Conservation (phyloP, 2,888 invertebrate genomes). For the Caenorhabditis drosophilae region DNA sequence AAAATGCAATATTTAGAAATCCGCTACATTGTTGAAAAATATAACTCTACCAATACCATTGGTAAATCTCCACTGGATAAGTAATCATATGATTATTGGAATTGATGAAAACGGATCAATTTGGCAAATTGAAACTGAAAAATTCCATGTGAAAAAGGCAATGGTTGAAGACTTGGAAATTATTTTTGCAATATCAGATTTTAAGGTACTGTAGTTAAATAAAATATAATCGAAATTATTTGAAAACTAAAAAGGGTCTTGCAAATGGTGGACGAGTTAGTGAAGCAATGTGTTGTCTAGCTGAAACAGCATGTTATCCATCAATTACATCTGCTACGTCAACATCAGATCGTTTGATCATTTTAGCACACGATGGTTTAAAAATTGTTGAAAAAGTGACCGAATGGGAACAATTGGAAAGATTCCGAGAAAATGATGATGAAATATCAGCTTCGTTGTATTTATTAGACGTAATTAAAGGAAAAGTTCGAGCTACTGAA, state of each 20-base stretch:
- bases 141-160: slow-evolving; percentile 62
- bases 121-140: slow-evolving; percentile 43
- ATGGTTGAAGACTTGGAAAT: slow-evolving; percentile 67
- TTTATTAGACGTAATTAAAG: slow-evolving; percentile 43
- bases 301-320: slow-evolving; percentile 60
- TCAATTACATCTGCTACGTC: slow-evolving; percentile 39
- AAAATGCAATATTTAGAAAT: slow-evolving; percentile 11
- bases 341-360: slow-evolving; percentile 28
- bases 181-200: slow-evolving; percentile 71
- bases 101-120: slow-evolving; percentile 25
- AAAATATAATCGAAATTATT: too few species aligned
- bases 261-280: slow-evolving; percentile 93
- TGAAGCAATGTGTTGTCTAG: slow-evolving; percentile 76
- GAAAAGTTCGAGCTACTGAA: slow-evolving; percentile 18
- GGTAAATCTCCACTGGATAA: slow-evolving; percentile 30
- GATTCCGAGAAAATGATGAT: slow-evolving; percentile 45
- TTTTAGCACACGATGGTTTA: slow-evolving; percentile 52
- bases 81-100: slow-evolving; percentile 22
- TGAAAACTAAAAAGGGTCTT: slow-evolving; percentile 78
- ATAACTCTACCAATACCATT: slow-evolving; percentile 17
- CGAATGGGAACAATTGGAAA: slow-evolving; percentile 56
- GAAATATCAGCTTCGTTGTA: slow-evolving; percentile 42
- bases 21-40: slow-evolving; percentile 20
- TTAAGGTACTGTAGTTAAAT: slow-evolving; percentile 71
- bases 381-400: slow-evolving; percentile 39